Base-by-base conservation (phyloP, 2,113 vertebrate genomes). In the Gulo gulo region DNA sequence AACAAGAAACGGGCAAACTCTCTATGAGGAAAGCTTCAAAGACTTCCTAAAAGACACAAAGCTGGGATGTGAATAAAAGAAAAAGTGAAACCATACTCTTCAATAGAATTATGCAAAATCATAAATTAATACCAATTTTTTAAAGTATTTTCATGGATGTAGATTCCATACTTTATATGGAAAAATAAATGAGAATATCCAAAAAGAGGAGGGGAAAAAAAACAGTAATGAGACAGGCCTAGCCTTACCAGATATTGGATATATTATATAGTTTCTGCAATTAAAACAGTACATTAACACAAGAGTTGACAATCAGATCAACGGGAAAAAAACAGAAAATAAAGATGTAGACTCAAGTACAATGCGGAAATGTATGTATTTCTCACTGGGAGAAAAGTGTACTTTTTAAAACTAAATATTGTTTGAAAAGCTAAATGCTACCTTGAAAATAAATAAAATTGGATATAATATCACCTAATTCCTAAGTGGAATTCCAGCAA, bases 61-160 rank as follows among this genome's bases (percentile, higher is more conserved):
- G 57, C 47, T 87, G 21, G 11, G 21, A 78, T 36, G 45, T 34
- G 36, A 93, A 36, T 36, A 82, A 91, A 89, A 92, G 36, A 10
- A 92, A 96, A 90, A 95, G 59, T 63, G 34, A 94, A 92, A 71
- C 16, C 13, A 52, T 90, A 16, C 39, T 94, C 24, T 91, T 82
- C 59, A 85, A 91, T 7, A 65, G 73, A 45, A 63, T 95, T 92
- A 93, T 88, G 50, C 31, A 94, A 78, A 65, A 65, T 91, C 59
- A 85, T 61, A 96, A 95, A 93, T 7, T 59, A 31, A 79, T 47
- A 23, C 3, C 45, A 88, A 15, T 71, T 93, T 88, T 59, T 50
- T 42, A 61, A 80, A 52, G 23, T 81, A 47, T 29, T 86, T 96
- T 95, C 94, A 84, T 71, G 12, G 13, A 47, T 34, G 7, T 81